Evolutionary conservation across 2,888 invertebrate genomes (phyloP), one percentile per base, ranked within the genome.

Genomic region (Antheraea yamamai): DNA sequence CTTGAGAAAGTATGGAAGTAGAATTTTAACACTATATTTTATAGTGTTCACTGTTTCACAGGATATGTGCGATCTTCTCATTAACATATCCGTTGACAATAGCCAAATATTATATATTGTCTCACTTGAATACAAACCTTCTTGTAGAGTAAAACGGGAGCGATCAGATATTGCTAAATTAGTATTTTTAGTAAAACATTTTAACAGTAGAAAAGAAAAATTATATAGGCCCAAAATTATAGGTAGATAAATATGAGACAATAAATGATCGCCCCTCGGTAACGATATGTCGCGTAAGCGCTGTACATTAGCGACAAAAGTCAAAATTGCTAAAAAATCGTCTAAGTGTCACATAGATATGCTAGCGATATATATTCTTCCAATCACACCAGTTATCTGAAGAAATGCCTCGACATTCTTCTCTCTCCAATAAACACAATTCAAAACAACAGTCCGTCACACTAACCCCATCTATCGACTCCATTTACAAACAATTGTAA

Each of bases 391-490:
- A 68, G 12, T 35, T 35, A 30, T 68, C 20, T 35, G 10, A 70
- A 39, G n/a, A 70, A 39, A n/a, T 6, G 39, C 20, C 70, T 39
- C 20, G 1, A n/a, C n/a, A 39, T 10, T 70, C 30, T 20, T 39
- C 20, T 39, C 39, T 70, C 70, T n/a, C 39, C 39, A 18, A 39
- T 39, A 39, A 70, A n/a, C 70, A 20, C 39, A 8, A 70, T 39
- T 39, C n/a, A 70, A 20, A 68, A 70, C 12, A n/a, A 39, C 39
- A 7, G 70, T 20, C 39, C 39, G 39, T 39, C 70, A n/a, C 70
- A 39, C 70, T 39, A 39, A 70, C 39, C 39, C 39, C 70, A 39
- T 70, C 70, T 70, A 39, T 39, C 70, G 39, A 70, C 39, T 39
- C 70, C 6, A 35, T 20, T 47, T 23, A 23, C 35, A 73, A 61